Conservation (phyloP, 2,113 vertebrate genomes). For the Ploceus nigricollis region DNA sequence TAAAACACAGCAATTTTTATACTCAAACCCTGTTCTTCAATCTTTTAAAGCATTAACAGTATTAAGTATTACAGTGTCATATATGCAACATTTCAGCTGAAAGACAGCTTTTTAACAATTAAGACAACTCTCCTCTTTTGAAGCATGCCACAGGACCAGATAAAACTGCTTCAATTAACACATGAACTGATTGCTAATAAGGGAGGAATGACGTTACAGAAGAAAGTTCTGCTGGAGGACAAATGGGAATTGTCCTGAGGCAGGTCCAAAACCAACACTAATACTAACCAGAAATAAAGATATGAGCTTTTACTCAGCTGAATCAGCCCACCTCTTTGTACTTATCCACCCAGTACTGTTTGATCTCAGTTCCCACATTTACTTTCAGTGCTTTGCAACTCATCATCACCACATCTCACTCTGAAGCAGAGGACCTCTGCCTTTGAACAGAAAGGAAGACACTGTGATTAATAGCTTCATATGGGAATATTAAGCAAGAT, state of each 20-base stretch:
- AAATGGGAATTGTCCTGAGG: not conserved
- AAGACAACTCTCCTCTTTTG: not conserved
- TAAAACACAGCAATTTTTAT: not conserved
- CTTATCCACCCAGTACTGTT: not conserved
- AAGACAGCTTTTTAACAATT: not conserved
- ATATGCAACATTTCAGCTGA: not conserved
- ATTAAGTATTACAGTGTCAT: not conserved
- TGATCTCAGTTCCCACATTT: not conserved
- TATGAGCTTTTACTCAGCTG: not conserved
- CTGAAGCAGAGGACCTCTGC: not conserved
- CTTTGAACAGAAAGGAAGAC: not conserved
- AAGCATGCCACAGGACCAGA: not conserved
- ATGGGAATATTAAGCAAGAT: not conserved
- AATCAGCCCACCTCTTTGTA: not conserved
- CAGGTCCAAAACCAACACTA: not conserved
- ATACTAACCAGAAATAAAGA: not conserved
- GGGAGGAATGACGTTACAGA: not conserved
- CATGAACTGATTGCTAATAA: not conserved
- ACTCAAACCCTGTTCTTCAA: not conserved
- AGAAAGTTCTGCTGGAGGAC: not conserved
- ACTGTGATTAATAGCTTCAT: not conserved
- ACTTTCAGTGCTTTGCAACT: not conserved
- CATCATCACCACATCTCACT: not conserved
- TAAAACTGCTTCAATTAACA: not conserved
- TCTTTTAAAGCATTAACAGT: not conserved